phyloP scores from a whole-genome alignment of 2,113 vertebrate genomes.

The Eublepharis macularius region DNA sequence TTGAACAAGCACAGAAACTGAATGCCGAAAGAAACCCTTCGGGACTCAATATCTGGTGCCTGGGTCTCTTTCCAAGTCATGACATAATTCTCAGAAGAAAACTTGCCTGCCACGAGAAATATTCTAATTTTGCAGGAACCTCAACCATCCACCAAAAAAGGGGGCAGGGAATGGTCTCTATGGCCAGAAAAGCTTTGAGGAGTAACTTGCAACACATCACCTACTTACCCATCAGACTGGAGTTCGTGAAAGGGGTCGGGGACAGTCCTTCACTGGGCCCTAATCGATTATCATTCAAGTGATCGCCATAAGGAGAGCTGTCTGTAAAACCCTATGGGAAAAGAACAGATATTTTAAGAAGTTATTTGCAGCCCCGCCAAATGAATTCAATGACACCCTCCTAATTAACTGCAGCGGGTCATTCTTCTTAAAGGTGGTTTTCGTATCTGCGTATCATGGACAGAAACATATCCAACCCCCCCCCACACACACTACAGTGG shows the following conservation, averaged over 20 bases:
- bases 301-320: constrained; percentile 98
- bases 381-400: constrained; percentile 81
- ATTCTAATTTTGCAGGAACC: constrained; percentile 67
- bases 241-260: constrained; percentile 98
- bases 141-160: constrained; percentile 67
- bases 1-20: not conserved
- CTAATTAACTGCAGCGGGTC: constrained; percentile 82
- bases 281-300: constrained; percentile 99
- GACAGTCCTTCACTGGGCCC: constrained; percentile 97
- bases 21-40: too few species aligned
- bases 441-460: constrained; percentile 49
- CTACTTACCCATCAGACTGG: constrained; percentile 98
- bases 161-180: constrained; percentile 64
- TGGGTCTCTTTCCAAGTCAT: constrained; percentile 5
- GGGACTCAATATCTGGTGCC: not conserved
- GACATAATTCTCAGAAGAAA: constrained; percentile 43
- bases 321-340: constrained; percentile 92
- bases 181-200: constrained; percentile 76
- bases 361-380: constrained; percentile 85
- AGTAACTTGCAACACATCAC: constrained; percentile 78
- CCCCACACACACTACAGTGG: constrained; percentile 17
- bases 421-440: constrained; percentile 73
- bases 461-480: constrained; percentile 12
- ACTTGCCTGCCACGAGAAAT: constrained; percentile 62
- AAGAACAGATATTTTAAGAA: constrained; percentile 89